These are phyloP conservation scores for Epizoanthus rinbou DNA, from an alignment of 92 coral and sea anemone genomes.

Conservation along the genomic window DNA sequence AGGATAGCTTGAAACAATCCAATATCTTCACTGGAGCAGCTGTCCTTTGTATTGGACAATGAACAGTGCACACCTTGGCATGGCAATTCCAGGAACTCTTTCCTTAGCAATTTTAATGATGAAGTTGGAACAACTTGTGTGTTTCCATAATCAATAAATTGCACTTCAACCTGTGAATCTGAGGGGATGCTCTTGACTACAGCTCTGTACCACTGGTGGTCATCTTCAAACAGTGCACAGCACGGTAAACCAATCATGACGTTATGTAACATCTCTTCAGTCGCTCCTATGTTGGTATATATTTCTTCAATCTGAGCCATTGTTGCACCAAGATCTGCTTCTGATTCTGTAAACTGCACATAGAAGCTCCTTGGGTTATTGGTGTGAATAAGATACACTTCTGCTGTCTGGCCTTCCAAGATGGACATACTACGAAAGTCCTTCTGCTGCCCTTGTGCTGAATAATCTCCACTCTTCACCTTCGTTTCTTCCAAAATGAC, in stretches of 20 bases:
- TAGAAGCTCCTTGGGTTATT: slow-evolving; percentile 63
- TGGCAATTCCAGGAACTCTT: slow-evolving; percentile 60
- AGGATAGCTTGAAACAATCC: slow-evolving; percentile 58
- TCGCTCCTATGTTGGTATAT: slow-evolving; percentile 52
- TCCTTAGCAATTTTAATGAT: slow-evolving; percentile 57
- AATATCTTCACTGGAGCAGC: slow-evolving; percentile 66
- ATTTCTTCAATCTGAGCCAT: slow-evolving; percentile 76
- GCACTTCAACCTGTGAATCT: slow-evolving; percentile 64
- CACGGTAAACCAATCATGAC: slow-evolving; percentile 62
- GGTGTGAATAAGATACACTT: slow-evolving; percentile 66
- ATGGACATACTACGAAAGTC: slow-evolving; percentile 10
- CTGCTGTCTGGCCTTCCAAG: slow-evolving; percentile 59
- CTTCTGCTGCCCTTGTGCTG: slow-evolving; percentile 3
- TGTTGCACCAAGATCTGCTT: slow-evolving; percentile 59
- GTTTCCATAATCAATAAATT: slow-evolving; percentile 92
- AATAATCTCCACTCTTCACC: neutral
- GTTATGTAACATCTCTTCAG: slow-evolving; percentile 31
- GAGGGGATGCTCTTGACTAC: slow-evolving; percentile 56
- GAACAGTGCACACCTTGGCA: slow-evolving; percentile 75
- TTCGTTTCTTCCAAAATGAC: slow-evolving; percentile 8
- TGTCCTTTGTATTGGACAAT: slow-evolving; percentile 59
- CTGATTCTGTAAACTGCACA: slow-evolving; percentile 65
- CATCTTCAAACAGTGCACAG: slow-evolving; percentile 77
- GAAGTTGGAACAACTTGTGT: slow-evolving; percentile 56
- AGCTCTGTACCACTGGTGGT: slow-evolving; percentile 87